Base-by-base conservation (phyloP, 1,140 invertebrate genomes). In the Drosophila malerkotliana region DNA sequence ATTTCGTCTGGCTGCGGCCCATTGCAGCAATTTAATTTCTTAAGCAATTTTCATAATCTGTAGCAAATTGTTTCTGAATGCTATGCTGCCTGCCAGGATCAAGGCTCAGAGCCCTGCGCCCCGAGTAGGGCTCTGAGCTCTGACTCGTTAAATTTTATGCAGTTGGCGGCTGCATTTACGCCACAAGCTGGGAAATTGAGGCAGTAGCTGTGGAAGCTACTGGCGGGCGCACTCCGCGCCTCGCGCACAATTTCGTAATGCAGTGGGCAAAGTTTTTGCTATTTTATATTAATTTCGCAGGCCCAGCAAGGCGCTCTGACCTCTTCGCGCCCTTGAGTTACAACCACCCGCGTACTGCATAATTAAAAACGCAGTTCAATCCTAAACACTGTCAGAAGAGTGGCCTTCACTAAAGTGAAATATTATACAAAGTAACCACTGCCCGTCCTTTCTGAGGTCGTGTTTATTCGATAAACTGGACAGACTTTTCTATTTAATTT, bases 21-120 rank as follows among this genome's bases (percentile, higher is more conserved):
- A 77, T 73, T 85, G 81, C 83, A 64, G 82, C 87, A 90, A 90
- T 90, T 90, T 90, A 90, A 90, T 90, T 90, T 90, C 87, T 90
- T 90, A 83, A 90, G 87, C 87, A 90, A 90, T 90, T 90, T 90
- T 90, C 87, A 87, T 90, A 90, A 90, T 90, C 87, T 90, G 77
- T 67, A 77, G 88, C 87, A 90, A 90, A 90, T 90, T 90, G 88
- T 90, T 90, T 90, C 88, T 90, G 87, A 90, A 90, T 83, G 73
- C 85, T 79, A 88, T 83, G 73, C 85, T 79, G 82, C 39, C 73
- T 57, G 72, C 51, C 67, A 60, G 67, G 62, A 55, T 61, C 56
- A 37, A 32, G 72, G 34, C 44, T 4, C 47, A 30, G 41, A 30
- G 47, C 56, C 21, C 49, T 48, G 34, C 55, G 30, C 39, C 3